Conservation (phyloP, 2,888 invertebrate species). For the Mythimna lalbum region DNA sequence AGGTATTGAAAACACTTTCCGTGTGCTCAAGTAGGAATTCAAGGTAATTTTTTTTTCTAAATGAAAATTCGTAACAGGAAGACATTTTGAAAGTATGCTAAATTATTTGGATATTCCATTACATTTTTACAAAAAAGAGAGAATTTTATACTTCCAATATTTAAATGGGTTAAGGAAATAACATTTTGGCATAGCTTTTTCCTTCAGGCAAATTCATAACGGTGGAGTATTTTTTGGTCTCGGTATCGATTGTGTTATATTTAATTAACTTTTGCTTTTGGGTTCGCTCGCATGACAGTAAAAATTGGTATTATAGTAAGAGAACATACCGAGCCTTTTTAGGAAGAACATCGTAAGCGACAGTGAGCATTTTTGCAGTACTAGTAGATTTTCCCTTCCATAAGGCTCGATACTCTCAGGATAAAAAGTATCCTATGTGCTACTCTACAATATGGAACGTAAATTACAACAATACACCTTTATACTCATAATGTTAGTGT, state of each 20-base stretch:
- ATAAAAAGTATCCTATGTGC: too few species aligned
- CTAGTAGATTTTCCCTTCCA: too few species aligned
- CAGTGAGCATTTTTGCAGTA: too few species aligned
- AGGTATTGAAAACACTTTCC: slow-evolving; percentile 31
- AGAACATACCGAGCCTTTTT: too few species aligned
- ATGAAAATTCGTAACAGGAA: slow-evolving; percentile 15
- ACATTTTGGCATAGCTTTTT: not conserved
- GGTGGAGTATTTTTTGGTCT: not conserved
- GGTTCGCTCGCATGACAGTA: too few species aligned
- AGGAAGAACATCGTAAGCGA: too few species aligned
- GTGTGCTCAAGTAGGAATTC: not conserved
- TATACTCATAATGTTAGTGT: too few species aligned
- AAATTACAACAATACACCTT: too few species aligned
- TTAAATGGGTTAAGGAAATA: slow-evolving; percentile 18
- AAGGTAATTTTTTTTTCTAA: slow-evolving; percentile 8
- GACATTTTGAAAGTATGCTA: slow-evolving; percentile 13
- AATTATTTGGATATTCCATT: slow-evolving; percentile 11
- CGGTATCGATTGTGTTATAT: not conserved
- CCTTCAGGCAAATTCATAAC: not conserved
- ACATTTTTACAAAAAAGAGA: slow-evolving; percentile 2
- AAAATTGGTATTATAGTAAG: too few species aligned
- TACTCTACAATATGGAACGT: too few species aligned
- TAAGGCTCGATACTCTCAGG: too few species aligned
- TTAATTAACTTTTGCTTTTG: not conserved
- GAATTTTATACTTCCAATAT: slow-evolving; percentile 14